These are phyloP conservation scores for Matsumyia berberina DNA, from an alignment of 2,888 invertebrate species.

Conservation along the genomic window DNA sequence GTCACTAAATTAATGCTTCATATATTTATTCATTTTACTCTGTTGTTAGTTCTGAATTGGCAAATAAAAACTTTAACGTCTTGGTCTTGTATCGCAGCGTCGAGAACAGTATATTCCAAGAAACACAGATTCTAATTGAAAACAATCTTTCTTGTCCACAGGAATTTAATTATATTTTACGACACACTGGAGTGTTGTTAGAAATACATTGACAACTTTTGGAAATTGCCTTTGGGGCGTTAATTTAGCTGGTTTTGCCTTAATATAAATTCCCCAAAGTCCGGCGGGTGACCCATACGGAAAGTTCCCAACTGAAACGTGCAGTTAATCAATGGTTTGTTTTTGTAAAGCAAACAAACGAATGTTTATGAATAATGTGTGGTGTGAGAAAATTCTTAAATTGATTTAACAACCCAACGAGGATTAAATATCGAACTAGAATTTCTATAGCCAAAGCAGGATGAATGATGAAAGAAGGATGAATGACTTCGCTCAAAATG, in stretches of 20 bases:
- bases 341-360: conserved; percentile 12
- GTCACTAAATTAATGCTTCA: conserved; percentile 61
- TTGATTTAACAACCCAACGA: not conserved
- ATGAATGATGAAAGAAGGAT: not conserved
- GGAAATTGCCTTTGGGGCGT: conserved; percentile 49
- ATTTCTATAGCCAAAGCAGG: not conserved
- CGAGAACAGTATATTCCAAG: conserved; percentile 29
- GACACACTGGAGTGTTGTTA: conserved; percentile 52
- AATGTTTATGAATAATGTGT: not conserved
- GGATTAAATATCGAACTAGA: not conserved
- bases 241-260: conserved; percentile 35
- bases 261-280: conserved; percentile 51
- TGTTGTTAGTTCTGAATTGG: conserved; percentile 47
- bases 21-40: conserved; percentile 62
- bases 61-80: conserved; percentile 50
- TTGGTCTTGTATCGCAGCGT: conserved; percentile 14
- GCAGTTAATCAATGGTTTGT: conserved; percentile 14
- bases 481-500: not conserved
- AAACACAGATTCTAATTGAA: conserved; percentile 59
- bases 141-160: conserved; percentile 61
- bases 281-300: conserved; percentile 4
- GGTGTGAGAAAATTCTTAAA: not conserved
- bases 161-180: conserved; percentile 64
- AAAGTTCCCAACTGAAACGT: conserved; percentile 1
- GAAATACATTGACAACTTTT: conserved; percentile 56